Evolutionary conservation across 64 coral and sea anemone genomes (phyloP).

Genomic region (Montipora foliosa): DNA sequence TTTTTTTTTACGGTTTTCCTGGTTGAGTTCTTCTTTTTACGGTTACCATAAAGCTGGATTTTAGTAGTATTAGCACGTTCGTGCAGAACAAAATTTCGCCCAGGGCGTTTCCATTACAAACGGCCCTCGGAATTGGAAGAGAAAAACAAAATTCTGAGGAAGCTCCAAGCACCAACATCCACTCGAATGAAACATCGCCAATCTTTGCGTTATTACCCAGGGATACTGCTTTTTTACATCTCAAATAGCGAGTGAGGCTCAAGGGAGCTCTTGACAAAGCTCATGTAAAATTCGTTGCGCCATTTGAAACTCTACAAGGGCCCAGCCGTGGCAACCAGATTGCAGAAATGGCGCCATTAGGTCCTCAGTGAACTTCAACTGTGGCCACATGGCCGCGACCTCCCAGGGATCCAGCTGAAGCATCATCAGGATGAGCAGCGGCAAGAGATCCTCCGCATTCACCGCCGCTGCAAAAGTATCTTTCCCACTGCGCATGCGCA

Average conservation of each 20-base stretch:
- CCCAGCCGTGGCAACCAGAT: constrained; percentile 97
- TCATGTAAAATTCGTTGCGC: constrained; percentile 74
- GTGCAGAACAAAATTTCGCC: too few relatives aligned
- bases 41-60: too few relatives aligned
- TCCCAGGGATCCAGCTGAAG: constrained; percentile 92
- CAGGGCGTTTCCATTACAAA: too few relatives aligned
- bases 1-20: too few relatives aligned
- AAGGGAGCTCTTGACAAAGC: constrained; percentile 82
- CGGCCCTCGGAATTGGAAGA: too few relatives aligned
- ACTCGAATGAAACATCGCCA: too few relatives aligned
- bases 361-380: constrained; percentile 80
- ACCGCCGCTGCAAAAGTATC: constrained; percentile 79
- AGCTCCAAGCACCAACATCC: too few relatives aligned
- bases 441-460: constrained; percentile 92
- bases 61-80: too few relatives aligned
- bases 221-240: neutral
- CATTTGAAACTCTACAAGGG: constrained; percentile 86
- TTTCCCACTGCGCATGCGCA: constrained; percentile 75
- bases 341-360: constrained; percentile 89
- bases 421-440: constrained; percentile 90
- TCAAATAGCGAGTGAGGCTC: neutral
- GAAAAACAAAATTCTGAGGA: too few relatives aligned
- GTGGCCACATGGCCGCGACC: constrained; percentile 79
- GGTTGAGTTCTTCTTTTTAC: too few relatives aligned
- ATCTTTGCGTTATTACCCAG: too few relatives aligned